A percentile compares a stretch with the other conserved stretches of the same genome.
These are phyloP conservation scores for Gymnogyps californianus DNA, from an alignment of 2,113 vertebrate genomes.

Conservation along the genomic window DNA sequence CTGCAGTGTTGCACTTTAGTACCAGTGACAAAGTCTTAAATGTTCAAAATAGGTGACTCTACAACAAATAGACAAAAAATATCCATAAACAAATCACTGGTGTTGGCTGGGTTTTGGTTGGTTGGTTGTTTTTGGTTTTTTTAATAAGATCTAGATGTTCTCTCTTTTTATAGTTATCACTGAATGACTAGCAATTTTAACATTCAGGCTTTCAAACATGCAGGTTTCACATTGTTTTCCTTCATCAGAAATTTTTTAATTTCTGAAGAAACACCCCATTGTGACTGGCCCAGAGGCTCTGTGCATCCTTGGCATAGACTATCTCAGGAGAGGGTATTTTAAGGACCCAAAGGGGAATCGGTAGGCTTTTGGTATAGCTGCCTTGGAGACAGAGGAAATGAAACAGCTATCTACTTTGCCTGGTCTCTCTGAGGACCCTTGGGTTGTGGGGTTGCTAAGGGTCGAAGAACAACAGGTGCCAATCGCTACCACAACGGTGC, in stretches of 20 bases:
- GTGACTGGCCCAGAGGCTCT: too few relatives aligned
- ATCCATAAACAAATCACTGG: neutral
- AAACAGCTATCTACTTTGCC: too few relatives aligned
- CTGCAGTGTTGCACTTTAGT: neutral
- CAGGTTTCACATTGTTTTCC: neutral
- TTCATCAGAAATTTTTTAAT: neutral
- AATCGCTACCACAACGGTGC: too few relatives aligned
- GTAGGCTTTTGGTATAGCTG: too few relatives aligned
- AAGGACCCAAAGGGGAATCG: too few relatives aligned
- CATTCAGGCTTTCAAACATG: neutral
- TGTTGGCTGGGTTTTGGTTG: neutral
- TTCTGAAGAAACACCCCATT: too few relatives aligned
- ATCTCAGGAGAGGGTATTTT: too few relatives aligned
- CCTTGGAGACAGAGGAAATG: too few relatives aligned
- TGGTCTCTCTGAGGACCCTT: too few relatives aligned
- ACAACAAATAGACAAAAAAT: neutral
- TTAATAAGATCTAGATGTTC: neutral
- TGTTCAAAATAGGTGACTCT: neutral
- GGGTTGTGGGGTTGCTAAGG: too few relatives aligned
- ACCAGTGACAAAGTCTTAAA: neutral
- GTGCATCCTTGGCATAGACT: too few relatives aligned
- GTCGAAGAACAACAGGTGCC: too few relatives aligned
- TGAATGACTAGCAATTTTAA: neutral
- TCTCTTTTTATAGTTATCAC: neutral
- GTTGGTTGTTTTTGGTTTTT: neutral